A percentile compares a stretch with the other conserved stretches of the same genome.
Evolutionary conservation across 2,888 invertebrate species (phyloP).

Genomic region (Sisyra terminalis): DNA sequence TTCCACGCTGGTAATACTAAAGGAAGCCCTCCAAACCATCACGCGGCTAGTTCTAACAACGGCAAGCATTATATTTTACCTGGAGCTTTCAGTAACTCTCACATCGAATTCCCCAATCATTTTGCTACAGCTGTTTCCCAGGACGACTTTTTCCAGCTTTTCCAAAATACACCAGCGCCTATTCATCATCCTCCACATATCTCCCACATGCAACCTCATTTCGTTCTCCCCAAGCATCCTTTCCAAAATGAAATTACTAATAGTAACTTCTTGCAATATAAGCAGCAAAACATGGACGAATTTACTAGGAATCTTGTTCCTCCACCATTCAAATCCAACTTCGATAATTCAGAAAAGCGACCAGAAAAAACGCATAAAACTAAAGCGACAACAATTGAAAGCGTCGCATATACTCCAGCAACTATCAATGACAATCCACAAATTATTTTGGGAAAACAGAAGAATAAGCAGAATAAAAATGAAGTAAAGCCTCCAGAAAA

Average conservation of each 20-base stretch:
- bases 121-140: neutral
- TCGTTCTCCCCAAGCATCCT: conserved; percentile 23
- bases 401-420: neutral
- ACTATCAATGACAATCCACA: conserved; percentile 5
- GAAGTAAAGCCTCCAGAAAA: conserved; percentile 15
- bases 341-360: conserved; percentile 16
- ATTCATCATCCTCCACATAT: conserved; percentile 14
- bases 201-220: conserved; percentile 25
- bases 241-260: conserved; percentile 22
- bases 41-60: neutral
- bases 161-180: no score
- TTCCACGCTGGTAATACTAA: conserved; percentile 14
- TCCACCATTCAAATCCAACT: conserved; percentile 29
- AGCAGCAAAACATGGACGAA: conserved; percentile 27
- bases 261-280: conserved; percentile 21
- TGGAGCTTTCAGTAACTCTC: neutral
- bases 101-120: conserved; percentile 6
- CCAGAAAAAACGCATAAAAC: conserved; percentile 24
- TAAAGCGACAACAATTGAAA: conserved; percentile 18
- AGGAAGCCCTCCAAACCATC: neutral
- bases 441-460: conserved; percentile 10
- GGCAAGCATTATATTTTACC: conserved; percentile 4
- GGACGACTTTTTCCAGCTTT: conserved; percentile 8
- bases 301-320: conserved; percentile 29
- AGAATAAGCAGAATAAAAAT: conserved; percentile 14